Evolutionary conservation across 1,140 invertebrate species (phyloP).

Genomic region (Diploscapter pachys): DNA sequence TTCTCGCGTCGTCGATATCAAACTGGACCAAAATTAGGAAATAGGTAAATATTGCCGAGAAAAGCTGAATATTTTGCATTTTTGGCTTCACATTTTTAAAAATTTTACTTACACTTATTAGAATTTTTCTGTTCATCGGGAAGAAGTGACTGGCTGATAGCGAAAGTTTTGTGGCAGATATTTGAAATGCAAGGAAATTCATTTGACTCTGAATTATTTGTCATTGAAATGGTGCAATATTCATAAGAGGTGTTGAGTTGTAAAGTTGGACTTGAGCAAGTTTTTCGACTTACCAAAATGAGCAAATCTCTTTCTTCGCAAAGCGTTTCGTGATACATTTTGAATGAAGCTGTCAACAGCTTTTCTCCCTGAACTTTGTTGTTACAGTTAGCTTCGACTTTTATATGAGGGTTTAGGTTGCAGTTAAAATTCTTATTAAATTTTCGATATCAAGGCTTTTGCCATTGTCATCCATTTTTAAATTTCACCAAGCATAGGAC

Average conservation of each 20-base stretch:
- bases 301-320: conserved; percentile 27
- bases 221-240: background rate
- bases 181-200: conserved; percentile 33
- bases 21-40: conserved; percentile 31
- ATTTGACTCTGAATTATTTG: conserved; percentile 23
- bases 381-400: background rate
- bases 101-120: conserved; percentile 24
- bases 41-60: conserved; percentile 32
- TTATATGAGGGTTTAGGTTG: background rate
- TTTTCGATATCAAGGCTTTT: no score
- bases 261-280: background rate
- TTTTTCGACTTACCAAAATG: conserved; percentile 20
- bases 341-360: conserved; percentile 26
- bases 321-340: conserved; percentile 33
- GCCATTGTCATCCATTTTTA: no score
- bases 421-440: background rate
- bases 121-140: conserved; percentile 31
- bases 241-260: background rate
- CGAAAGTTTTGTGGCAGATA: conserved; percentile 27
- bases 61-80: conserved; percentile 13
- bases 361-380: conserved; percentile 28
- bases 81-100: background rate
- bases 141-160: conserved; percentile 26
- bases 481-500: no score
- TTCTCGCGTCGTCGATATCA: conserved; percentile 15